Percentiles rank a stretch among this genome's conserved stretches.
Conservation (phyloP, 2,888 invertebrate species). For the Athrips mouffetella region DNA sequence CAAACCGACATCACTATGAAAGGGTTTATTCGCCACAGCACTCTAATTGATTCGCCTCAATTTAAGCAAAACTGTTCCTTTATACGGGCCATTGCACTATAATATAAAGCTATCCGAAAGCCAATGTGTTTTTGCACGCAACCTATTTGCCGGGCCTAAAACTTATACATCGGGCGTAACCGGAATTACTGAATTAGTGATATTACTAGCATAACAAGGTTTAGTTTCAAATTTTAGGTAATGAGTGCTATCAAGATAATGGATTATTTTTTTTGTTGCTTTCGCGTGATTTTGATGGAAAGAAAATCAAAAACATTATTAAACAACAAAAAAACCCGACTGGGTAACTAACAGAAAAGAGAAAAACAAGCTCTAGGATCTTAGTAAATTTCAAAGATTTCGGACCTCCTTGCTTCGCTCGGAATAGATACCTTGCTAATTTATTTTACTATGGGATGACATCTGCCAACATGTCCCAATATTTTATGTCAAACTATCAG, state of each 20-base stretch:
- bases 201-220: background rate
- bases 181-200: conserved; percentile 23
- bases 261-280: background rate
- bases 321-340: too few species aligned
- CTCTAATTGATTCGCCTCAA: background rate
- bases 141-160: conserved; percentile 14
- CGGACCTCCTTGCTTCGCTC: too few species aligned
- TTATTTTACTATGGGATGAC: too few species aligned
- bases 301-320: too few species aligned
- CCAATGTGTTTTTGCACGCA: conserved; percentile 37
- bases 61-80: background rate
- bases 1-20: too few species aligned
- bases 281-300: background rate
- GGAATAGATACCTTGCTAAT: too few species aligned
- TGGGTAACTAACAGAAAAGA: too few species aligned
- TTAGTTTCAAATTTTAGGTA: background rate
- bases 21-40: too few species aligned
- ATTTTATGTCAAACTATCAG: too few species aligned
- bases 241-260: background rate
- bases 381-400: too few species aligned
- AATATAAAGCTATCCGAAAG: conserved; percentile 28
- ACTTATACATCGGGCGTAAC: background rate
- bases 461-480: too few species aligned
- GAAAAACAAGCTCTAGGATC: too few species aligned
- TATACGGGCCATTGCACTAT: background rate